Base-by-base conservation (phyloP, 2,113 vertebrate species). In the Scomber scombrus region DNA sequence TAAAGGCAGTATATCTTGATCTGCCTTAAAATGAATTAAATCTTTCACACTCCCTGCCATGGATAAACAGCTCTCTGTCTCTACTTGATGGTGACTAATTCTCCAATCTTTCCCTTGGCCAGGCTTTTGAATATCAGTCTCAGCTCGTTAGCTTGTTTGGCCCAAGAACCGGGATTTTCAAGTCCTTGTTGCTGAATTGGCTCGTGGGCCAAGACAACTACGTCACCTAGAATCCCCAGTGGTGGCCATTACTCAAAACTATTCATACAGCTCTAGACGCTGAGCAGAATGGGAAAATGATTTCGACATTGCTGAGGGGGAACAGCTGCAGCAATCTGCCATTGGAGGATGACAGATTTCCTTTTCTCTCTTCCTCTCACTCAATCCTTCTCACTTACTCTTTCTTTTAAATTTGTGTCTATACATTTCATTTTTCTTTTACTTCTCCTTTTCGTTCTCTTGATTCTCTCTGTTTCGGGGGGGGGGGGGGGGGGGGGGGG, bases 161-260 rank as follows among this genome's bases (percentile, higher is more conserved):
- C 82, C 58, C 5, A 1, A 81, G 75, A 82, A 85, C 63, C 34
- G 0, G 71, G 68, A 75, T 86, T 83, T 83, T 78, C 81, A 83
- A 86, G 91, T 90, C 85, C 86, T 82, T 62, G 75, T 75, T 61
- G 62, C 40, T 26, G 57, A 71, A 77, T 71, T 84, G 78, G 65
- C 84, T 79, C 60, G 49, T 1, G n/a, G 46, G 81, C 83, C 85
- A 88, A 87, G 63, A 72, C 50, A 14, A 64, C 80, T 85, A 90
- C 87, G 85, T 92, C 91, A 91, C 82, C 85, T 84, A 88, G 75
- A 91, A 88, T 92, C 88, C 84, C 89, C 69, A 66, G 80, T 75
- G 88, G 90, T 86, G 89, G 85, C 85, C 78, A 61, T 81, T 84
- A 86, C 81, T 90, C 81, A 78, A 81, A 87, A 81, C 80, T 82